Evolutionary conservation across 2,113 vertebrate species (phyloP), one percentile per base, ranked within the genome.

Genomic region (Melanocharis versteri): DNA sequence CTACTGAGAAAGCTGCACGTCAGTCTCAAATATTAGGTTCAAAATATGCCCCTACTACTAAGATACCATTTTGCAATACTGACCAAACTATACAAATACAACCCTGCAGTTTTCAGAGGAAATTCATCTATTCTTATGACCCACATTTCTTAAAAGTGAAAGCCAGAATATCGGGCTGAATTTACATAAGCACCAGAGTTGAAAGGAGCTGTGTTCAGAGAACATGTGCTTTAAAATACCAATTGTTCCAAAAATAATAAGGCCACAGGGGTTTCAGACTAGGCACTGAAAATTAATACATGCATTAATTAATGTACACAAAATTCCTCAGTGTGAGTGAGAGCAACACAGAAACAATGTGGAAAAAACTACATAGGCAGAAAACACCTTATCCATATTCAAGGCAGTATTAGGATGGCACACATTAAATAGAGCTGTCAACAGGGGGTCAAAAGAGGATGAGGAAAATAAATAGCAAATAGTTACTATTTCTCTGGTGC

Each of bases 231-330:
- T 85, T 73, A 95, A 94, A 93, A 75, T 37, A 85, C 30, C 68
- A 62, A 56, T 69, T 88, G 47, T 77, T 93, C 15, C 11, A 90
- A 83, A 96, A 93, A 90, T 81, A 93, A 65, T 42, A 91, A 95
- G 75, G 56, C 79, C 82, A 85, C 14, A 37, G 68, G 44, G 79
- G 71, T 73, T 93, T 95, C 79, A 90, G 94, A 56, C 15, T 23
- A 54, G 30, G 33, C 33, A 80, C 11, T 35, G 47, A 91, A 93
- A 87, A 90, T 77, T 80, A 79, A 76, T 80, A 51, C 21, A 44
- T 51, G 40, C 13, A 69, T 83, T 88, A 62, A 92, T 83, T 95
- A 83, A 89, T 0, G 9, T 26, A 87, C 30, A 77, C 18, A 57
- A 72, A 89, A 87, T 42, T 91, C 42, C 39, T 82, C 50, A 58